Percentiles rank a stretch among this genome's conserved stretches.
Conservation (phyloP, 2,888 invertebrate genomes). For the Acanthacorydalis orientalis region DNA sequence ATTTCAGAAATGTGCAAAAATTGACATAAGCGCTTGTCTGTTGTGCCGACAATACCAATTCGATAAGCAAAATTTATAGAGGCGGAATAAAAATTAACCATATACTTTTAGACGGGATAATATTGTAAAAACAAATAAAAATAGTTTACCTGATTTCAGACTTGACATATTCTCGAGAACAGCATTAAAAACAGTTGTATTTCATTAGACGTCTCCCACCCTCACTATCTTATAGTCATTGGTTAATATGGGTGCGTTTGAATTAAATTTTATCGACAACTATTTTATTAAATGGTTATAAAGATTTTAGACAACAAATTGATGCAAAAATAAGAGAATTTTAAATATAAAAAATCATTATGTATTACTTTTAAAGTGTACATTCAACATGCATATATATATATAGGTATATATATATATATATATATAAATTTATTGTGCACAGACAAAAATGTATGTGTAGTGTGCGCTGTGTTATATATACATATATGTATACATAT, state of each 20-base stretch:
- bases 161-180: slow-evolving; percentile 34
- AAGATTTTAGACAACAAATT: too few relatives aligned
- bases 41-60: neutral
- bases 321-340: too few relatives aligned
- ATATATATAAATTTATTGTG: too few relatives aligned
- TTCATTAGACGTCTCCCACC: slow-evolving; percentile 6
- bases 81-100: too few relatives aligned
- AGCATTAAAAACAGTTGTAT: slow-evolving; percentile 6
- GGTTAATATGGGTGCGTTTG: slow-evolving; percentile 1
- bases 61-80: too few relatives aligned
- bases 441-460: neutral
- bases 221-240: neutral
- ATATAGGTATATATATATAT: too few relatives aligned
- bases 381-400: too few relatives aligned
- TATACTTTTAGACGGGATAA: neutral
- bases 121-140: neutral
- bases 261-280: neutral
- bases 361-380: too few relatives aligned
- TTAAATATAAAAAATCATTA: too few relatives aligned
- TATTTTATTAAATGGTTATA: neutral
- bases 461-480: neutral
- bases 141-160: slow-evolving; percentile 38
- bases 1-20: too few relatives aligned
- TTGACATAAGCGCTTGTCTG: neutral
- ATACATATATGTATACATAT: neutral